A percentile compares a stretch with the other conserved stretches of the same genome.
Conservation (phyloP, 2,797 vertebrate genomes). For the Toxotes lorentzi region DNA sequence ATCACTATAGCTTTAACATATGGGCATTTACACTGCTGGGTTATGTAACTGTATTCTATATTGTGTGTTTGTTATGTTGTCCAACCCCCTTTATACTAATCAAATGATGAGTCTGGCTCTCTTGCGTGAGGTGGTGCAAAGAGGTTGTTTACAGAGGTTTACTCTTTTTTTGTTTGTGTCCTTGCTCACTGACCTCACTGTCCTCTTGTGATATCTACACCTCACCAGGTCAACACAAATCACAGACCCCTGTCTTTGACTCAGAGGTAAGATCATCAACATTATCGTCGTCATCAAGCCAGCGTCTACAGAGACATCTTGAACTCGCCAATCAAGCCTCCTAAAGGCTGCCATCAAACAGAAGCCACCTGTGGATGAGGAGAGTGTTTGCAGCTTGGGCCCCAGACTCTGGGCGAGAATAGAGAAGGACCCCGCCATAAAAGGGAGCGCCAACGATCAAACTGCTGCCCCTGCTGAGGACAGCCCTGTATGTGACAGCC, state of each 20-base stretch:
- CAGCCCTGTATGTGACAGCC: constrained; percentile 72
- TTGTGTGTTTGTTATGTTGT: not conserved
- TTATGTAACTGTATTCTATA: not conserved
- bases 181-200: not conserved
- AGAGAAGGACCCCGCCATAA: constrained; percentile 58
- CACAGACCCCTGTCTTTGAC: constrained; percentile 45
- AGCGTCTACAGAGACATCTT: constrained; percentile 1
- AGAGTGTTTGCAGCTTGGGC: constrained; percentile 29
- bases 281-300: constrained; percentile 23
- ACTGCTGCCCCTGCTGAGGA: constrained; percentile 70
- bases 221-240: constrained; percentile 5
- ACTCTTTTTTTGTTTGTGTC: constrained; percentile 11
- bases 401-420: constrained; percentile 47
- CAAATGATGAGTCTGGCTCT: not conserved
- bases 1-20: not conserved
- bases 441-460: constrained; percentile 54
- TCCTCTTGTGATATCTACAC: constrained; percentile 10
- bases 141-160: not conserved
- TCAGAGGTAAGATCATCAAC: constrained; percentile 34
- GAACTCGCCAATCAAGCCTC: constrained; percentile 38
- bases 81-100: not conserved
- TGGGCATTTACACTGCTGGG: not conserved
- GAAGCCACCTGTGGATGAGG: constrained; percentile 55
- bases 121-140: not conserved
- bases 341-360: constrained; percentile 21